Evolutionary conservation across 2,797 vertebrate genomes (phyloP), one percentile per base, ranked within the genome.

Genomic region (Lacerta agilis): DNA sequence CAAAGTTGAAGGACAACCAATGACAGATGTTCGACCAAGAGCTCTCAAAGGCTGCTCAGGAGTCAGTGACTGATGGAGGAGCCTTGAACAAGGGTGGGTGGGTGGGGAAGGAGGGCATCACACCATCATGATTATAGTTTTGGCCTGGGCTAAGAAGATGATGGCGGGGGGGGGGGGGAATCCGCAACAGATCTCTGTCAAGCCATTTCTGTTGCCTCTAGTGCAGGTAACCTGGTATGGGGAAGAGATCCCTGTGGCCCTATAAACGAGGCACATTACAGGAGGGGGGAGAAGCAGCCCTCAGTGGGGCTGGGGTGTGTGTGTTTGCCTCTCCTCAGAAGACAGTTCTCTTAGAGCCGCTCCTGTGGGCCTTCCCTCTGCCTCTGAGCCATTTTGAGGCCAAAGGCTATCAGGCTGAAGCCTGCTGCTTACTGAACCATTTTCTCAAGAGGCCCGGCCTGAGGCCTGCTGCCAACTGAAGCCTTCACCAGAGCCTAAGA

Each of bases 181-280:
- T 45, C 45, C 45, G 45, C 10, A 45, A 45, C 45, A 45, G 45
- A 45, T n/a, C 76, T 45, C 33, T 29, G 55, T 25, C 13, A 43
- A 45, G 67, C 64, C 66, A 45, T 64, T n/a, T 33, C 69, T 27
- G 49, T 33, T 33, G n/a, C 55, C 23, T 29, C 72, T 17, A 23
- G 41, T 61, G 55, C 38, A 18, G 77, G 43, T 79, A 87, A 1
- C 1, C 1, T 23, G 0, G 1, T 18, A 58, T 87, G 88, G 1
- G 0, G 41, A 58, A 49, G 91, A 49, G 84, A 64, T 10, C n/a
- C 3, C 8, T 17, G 61, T 25, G 9, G 91, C 3, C 11, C 91
- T 90, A 79, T 90, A 89, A 87, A 45, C 4, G 89, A 93, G 91
- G 84, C 87, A 5, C 76, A 36, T 79, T 67, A 84, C 49, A 71